Evolutionary conservation across 2,888 invertebrate genomes (phyloP).

Genomic region (Tholera decimalis): DNA sequence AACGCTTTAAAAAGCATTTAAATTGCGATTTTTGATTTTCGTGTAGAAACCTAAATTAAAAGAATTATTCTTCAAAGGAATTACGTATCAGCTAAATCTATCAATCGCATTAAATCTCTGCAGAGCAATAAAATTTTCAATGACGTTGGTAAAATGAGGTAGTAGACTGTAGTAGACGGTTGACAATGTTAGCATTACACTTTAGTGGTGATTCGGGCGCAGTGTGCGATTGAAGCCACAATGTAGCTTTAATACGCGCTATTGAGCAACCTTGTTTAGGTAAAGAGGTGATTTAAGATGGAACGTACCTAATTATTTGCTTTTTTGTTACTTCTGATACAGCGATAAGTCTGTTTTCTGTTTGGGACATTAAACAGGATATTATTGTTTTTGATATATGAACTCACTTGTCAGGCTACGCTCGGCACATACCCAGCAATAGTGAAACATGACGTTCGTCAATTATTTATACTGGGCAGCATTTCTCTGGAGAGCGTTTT

Average conservation of each 20-base stretch:
- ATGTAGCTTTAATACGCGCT: conserved; percentile 65
- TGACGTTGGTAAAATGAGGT: conserved; percentile 76
- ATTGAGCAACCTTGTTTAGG: conserved; percentile 40
- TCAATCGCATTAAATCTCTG: conserved; percentile 56
- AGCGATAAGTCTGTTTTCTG: too few species aligned
- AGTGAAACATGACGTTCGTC: too few species aligned
- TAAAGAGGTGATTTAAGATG: conserved; percentile 20
- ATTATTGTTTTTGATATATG: too few species aligned
- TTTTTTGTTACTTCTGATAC: background rate
- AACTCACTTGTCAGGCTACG: too few species aligned
- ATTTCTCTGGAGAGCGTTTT: too few species aligned
- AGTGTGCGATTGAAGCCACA: conserved; percentile 54
- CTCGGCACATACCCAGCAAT: too few species aligned
- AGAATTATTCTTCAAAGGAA: background rate
- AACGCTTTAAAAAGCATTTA: too few species aligned
- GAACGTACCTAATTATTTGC: background rate
- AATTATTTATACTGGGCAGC: too few species aligned
- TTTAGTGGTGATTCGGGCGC: conserved; percentile 76
- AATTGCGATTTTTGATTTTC: too few species aligned
- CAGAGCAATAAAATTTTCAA: conserved; percentile 77
- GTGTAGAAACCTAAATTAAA: too few species aligned
- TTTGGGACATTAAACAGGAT: too few species aligned
- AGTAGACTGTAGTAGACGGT: too few species aligned
- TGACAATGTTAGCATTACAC: conserved; percentile 71
- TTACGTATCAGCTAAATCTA: conserved; percentile 49